Evolutionary conservation across 2,888 invertebrate genomes (phyloP).

Genomic region (Cantharis rufa): DNA sequence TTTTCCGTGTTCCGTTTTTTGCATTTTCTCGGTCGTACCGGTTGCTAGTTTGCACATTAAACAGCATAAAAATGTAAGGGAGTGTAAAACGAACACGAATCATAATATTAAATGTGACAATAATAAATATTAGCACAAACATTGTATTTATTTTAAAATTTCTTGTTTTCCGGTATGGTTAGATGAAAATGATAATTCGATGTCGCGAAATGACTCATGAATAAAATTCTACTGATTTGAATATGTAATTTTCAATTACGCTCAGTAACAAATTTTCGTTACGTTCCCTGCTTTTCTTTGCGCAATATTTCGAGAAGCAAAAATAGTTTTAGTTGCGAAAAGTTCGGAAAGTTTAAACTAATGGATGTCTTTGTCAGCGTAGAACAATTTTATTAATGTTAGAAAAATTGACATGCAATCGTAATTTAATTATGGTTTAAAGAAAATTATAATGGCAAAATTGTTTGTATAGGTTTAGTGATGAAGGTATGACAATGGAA

Average conservation of each 20-base stretch:
- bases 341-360: neutral
- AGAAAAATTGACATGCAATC: neutral
- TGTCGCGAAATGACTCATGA: slow-evolving; percentile 9
- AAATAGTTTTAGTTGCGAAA: slow-evolving; percentile 2
- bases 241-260: slow-evolving; percentile 24
- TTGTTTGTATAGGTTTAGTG: neutral
- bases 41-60: neutral
- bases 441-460: neutral
- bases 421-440: neutral
- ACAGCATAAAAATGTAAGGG: neutral
- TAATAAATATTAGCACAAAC: neutral
- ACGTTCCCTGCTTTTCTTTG: slow-evolving; percentile 3
- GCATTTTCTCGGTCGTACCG: neutral
- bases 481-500: neutral
- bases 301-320: slow-evolving; percentile 3
- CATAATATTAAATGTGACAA: neutral
- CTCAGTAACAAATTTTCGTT: slow-evolving; percentile 12
- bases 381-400: neutral
- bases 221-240: slow-evolving; percentile 22
- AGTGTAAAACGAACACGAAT: neutral
- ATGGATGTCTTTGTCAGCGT: neutral
- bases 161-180: neutral
- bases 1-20: neutral
- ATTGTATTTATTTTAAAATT: neutral
- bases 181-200: slow-evolving; percentile 12